Base-by-base conservation (phyloP, 2,888 invertebrate species). In the Tachystola acroxantha region DNA sequence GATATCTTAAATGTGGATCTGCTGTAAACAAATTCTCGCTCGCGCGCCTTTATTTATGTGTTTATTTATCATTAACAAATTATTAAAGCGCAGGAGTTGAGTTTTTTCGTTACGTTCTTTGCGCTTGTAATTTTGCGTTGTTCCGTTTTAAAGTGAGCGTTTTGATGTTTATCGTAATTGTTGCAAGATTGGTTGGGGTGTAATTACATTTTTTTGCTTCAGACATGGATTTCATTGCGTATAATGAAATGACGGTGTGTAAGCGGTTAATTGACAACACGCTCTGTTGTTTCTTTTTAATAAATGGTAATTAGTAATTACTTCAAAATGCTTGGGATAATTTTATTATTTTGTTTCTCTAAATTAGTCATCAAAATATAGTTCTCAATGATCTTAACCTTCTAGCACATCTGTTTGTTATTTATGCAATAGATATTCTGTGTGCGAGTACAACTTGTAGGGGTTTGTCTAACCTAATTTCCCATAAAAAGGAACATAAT, bases 61-160 rank as follows among this genome's bases (percentile, higher is more conserved):
- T 86, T 87, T 88, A 87, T 87, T 86, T 87, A 87, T 87, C 87
- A 88, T 87, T 87, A 87, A 80, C 87, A 80, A 88, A 88, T 87
- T 87, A 87, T 86, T 79, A 81, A 82, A 82, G 73, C 75, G 69
- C 66, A 61, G 62, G 64, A 60, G 68, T 63, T 72, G 72, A 64
- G 59, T 75, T 80, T 82, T 81, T 80, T 76, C 24, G 22, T 7
- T 30, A 48, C 53, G 48, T 50, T 64, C 64, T 67, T 58, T 71
- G 65, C 66, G n/a, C 60, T 46, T 48, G 48, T 58, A 63, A 65
- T 71, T 68, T 64, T 62, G 60, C 56, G 46, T 48, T 57, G 58
- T 57, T 48, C 44, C 43, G 49, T 57, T 59, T 57, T 61, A 60
- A 55, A 58, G 48, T 42, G 58, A 59, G 59, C 62, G n/a, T 67